phyloP scores from a whole-genome alignment of 2,888 invertebrate genomes.

The Epinotia bilunana region DNA sequence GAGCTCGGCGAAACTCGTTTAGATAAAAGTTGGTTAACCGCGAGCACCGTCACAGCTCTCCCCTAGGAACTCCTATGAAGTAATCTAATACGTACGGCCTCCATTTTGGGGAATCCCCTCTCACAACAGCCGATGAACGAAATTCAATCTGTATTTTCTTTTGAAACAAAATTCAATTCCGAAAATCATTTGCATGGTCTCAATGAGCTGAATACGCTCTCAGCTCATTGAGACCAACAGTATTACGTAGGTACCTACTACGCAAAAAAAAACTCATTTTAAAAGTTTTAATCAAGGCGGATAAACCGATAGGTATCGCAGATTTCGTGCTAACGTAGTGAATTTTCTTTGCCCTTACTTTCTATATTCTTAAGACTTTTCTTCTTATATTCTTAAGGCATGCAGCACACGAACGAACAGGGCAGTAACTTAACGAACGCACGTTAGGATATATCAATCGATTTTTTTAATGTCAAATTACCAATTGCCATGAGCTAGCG shows the following conservation, averaged over 20 bases:
- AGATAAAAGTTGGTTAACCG: conserved; percentile 46
- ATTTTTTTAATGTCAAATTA: too few species aligned
- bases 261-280: background rate
- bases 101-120: conserved; percentile 30
- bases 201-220: background rate
- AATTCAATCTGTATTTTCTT: conserved; percentile 38
- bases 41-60: conserved; percentile 28
- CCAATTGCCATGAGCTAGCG: too few species aligned
- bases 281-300: too few species aligned
- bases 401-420: too few species aligned
- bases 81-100: conserved; percentile 43
- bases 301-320: too few species aligned
- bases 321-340: too few species aligned
- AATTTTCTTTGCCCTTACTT: too few species aligned
- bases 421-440: too few species aligned
- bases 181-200: background rate
- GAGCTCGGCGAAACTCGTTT: conserved; percentile 39
- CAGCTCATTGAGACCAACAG: background rate
- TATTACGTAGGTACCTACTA: background rate
- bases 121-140: conserved; percentile 30
- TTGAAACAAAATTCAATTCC: conserved; percentile 23
- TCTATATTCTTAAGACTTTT: too few species aligned
- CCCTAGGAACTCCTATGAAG: conserved; percentile 40
- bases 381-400: too few species aligned
- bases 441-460: too few species aligned